Percentiles rank a stretch among this genome's conserved stretches.
Conservation (phyloP, 2,888 invertebrate genomes). For the Asteroscopus sphinx region DNA sequence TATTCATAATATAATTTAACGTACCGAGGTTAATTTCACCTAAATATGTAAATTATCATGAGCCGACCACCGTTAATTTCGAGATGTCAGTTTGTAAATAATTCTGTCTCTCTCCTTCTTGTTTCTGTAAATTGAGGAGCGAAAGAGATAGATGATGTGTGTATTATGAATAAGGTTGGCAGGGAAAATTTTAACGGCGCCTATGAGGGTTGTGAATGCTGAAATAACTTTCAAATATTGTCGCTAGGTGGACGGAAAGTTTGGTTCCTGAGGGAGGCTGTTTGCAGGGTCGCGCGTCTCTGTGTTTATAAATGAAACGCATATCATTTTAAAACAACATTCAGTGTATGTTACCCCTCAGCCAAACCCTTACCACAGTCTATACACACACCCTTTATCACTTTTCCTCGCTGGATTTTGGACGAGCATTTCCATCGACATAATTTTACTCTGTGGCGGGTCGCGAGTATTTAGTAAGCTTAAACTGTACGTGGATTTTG, state of each 20-base stretch:
- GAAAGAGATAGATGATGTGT: slow-evolving; percentile 74
- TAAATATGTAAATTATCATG: slow-evolving; percentile 91
- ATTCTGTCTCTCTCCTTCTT: slow-evolving; percentile 71
- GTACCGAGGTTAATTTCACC: slow-evolving; percentile 89
- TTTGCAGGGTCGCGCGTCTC: slow-evolving; percentile 82
- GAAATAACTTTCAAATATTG: slow-evolving; percentile 91
- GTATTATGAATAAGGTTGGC: slow-evolving; percentile 88
- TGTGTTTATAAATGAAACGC: slow-evolving; percentile 88
- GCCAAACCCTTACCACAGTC: slow-evolving; percentile 51
- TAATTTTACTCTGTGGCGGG: slow-evolving; percentile 51
- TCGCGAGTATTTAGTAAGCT: slow-evolving; percentile 26
- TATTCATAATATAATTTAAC: slow-evolving; percentile 90
- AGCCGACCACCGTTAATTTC: slow-evolving; percentile 89
- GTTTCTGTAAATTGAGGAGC: slow-evolving; percentile 41
- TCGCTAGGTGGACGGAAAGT: slow-evolving; percentile 90
- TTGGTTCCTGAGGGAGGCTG: slow-evolving; percentile 86
- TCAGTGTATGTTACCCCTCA: slow-evolving; percentile 68
- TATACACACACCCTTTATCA: slow-evolving; percentile 13
- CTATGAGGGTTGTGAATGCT: slow-evolving; percentile 90
- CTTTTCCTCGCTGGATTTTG: slow-evolving; percentile 28
- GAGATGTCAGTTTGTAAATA: slow-evolving; percentile 87
- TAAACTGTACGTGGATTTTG: slow-evolving; percentile 61
- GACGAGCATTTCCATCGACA: background rate
- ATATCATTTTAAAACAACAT: slow-evolving; percentile 83
- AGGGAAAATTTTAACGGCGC: slow-evolving; percentile 90